These are phyloP conservation scores for Drosophila pseudotalamancana DNA, from an alignment of 2,888 invertebrate genomes.

Conservation along the genomic window DNA sequence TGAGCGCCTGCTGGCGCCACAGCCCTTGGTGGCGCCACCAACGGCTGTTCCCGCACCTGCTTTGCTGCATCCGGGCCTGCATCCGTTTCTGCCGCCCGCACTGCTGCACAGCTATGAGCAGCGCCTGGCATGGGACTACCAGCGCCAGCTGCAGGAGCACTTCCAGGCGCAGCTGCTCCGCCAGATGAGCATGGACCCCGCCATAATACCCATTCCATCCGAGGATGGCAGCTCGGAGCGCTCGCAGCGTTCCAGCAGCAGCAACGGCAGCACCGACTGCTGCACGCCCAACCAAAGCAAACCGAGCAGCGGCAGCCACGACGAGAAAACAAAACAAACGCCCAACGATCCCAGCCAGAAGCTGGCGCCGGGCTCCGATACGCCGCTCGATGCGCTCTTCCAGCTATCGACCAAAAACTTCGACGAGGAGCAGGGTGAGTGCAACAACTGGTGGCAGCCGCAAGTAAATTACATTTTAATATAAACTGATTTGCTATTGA, in stretches of 20 bases:
- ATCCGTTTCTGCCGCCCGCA: slow-evolving; percentile 84
- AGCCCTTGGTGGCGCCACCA: slow-evolving; percentile 17
- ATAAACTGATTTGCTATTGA: slow-evolving; percentile 62
- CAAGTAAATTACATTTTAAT: slow-evolving; percentile 74
- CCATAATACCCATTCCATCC: slow-evolving; percentile 83
- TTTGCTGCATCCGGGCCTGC: slow-evolving; percentile 64
- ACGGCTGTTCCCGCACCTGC: slow-evolving; percentile 17
- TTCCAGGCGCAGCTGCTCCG: slow-evolving; percentile 85
- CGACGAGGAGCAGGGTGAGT: slow-evolving; percentile 93
- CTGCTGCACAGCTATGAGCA: slow-evolving; percentile 88
- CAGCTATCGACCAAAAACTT: slow-evolving; percentile 99
- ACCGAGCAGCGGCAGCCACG: slow-evolving; percentile 34
- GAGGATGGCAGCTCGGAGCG: slow-evolving; percentile 89
- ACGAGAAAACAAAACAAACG: slow-evolving; percentile 8
- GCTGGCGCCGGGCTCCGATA: slow-evolving; percentile 85
- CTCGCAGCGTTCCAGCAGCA: slow-evolving; percentile 87
- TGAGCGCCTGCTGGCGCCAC: slow-evolving; percentile 39
- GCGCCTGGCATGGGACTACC: slow-evolving; percentile 86
- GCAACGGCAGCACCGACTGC: slow-evolving; percentile 85
- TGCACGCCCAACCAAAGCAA: slow-evolving; percentile 46
- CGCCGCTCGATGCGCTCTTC: slow-evolving; percentile 97
- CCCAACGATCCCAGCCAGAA: slow-evolving; percentile 17
- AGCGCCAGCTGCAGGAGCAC: slow-evolving; percentile 85
- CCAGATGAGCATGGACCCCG: slow-evolving; percentile 84
- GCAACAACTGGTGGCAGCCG: slow-evolving; percentile 41